These are phyloP conservation scores for Tenodera sinensis DNA, from an alignment of 2,888 invertebrate genomes.

Conservation along the genomic window DNA sequence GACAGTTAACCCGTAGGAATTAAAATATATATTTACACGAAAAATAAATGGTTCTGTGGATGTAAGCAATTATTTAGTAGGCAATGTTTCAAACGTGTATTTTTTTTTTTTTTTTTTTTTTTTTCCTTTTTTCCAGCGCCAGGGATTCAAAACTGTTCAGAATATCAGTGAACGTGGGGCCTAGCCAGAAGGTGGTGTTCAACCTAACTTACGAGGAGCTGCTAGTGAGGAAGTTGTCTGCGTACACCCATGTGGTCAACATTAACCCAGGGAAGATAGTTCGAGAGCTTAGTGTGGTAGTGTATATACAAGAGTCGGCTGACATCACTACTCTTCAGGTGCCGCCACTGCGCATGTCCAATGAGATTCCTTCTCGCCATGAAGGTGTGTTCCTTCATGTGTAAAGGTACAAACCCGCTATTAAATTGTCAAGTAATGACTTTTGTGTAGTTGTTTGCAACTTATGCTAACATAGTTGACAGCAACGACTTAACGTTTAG, in stretches of 20 bases:
- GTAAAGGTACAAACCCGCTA: not conserved
- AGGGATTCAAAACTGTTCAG: slow-evolving; percentile 68
- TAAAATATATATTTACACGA: too few species aligned
- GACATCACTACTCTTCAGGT: slow-evolving; percentile 58
- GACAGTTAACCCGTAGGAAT: too few species aligned
- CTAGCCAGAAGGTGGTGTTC: slow-evolving; percentile 61
- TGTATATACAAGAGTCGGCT: slow-evolving; percentile 60
- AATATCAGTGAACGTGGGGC: slow-evolving; percentile 63
- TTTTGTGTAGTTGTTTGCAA: too few species aligned
- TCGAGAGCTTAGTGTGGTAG: slow-evolving; percentile 52
- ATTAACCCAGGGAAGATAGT: slow-evolving; percentile 55
- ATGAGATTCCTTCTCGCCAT: slow-evolving; percentile 50
- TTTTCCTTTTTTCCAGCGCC: too few species aligned
- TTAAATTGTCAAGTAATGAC: not conserved
- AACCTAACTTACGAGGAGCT: slow-evolving; percentile 71
- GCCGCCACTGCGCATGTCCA: slow-evolving; percentile 61
- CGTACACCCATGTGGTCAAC: slow-evolving; percentile 66
- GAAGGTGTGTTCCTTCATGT: not conserved
- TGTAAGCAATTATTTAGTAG: too few species aligned
- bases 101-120: slow-evolving; percentile 21
- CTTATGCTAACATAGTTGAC: too few species aligned
- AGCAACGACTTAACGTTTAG: too few species aligned
- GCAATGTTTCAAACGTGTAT: not conserved
- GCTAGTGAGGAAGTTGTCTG: slow-evolving; percentile 57
- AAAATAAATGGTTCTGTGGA: too few species aligned